Evolutionary conservation across 92 coral and sea anemone genomes (phyloP), one percentile per base, ranked within the genome.

Genomic region (Parazoanthus swiftii): DNA sequence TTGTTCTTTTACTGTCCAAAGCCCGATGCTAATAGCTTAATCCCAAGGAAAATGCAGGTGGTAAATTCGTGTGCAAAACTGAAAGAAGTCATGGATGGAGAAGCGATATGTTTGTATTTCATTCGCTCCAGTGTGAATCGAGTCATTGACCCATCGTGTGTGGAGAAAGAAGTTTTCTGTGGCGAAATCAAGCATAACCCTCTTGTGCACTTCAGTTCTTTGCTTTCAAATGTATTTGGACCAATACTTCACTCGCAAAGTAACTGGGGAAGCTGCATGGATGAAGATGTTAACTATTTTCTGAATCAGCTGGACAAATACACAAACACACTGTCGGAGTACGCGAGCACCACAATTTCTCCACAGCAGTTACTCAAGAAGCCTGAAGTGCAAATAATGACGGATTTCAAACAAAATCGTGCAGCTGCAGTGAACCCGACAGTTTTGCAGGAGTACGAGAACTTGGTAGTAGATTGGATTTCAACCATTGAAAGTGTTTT

Each of bases 151-250:
- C 98, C 99, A 63, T 92, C 95, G 35, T 92, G 98, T 54, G 99
- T 97, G 58, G 99, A 97, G 85, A 97, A 97, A 68, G 99, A 97
- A 86, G 99, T 97, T 65, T 97, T 91, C 87, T 97, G 99, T 87
- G 99, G 99, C 5, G 99, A 97, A 94, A 97, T 97, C 76, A 97
- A 95, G 67, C 98, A 97, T 90, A 92, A 93, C 81, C 99, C 99
- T 84, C 88, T 97, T 23, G 93, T 97, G 50, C 95, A 94, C 71
- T 93, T 97, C 50, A 97, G 96, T 81, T 86, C 98, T 66, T 92
- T 97, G 72, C 94, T 97, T 36, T 95, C 95, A 36, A 96, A 93
- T 71, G 88, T 95, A 29, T 97, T 97, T 86, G 95, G 91, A 16
- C 99, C 99, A 20, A 91, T 97, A 73, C 88, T 97, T 44, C 98